Evolutionary conservation across 2,888 invertebrate genomes (phyloP), one percentile per base, ranked within the genome.

Genomic region (Malachius bipustulatus): DNA sequence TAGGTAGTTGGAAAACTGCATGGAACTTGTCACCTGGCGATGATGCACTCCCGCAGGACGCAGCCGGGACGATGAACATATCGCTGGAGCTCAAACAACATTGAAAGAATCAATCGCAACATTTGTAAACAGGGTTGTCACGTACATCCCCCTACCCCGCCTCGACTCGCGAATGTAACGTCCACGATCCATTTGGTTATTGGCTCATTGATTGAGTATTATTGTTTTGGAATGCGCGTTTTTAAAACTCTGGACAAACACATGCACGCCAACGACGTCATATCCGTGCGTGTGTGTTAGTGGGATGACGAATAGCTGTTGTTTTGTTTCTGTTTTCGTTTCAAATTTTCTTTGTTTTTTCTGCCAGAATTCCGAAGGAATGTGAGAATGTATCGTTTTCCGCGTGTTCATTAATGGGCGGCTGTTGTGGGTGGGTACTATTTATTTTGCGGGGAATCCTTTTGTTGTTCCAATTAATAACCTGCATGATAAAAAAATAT

Each of bases 161-260:
- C 50, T 52, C 50, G 47, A 44, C 54, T 51, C 54, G 54, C 51
- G 47, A 50, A 53, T 56, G 59, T 51, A 49, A 51, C 50, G 53
- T 50, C 52, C 57, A 58, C 56, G 60, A 59, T 55, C 60, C 63
- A 62, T 62, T 63, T 63, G 63, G 63, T 63, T 63, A 63, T 63
- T 63, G 63, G 63, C 63, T 62, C 63, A 63, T 62, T 63, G 63
- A 63, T 63, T 63, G 63, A 63, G 62, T 63, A 63, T 63, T 62
- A 63, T 63, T 63, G 61, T 63, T 63, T 63, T 63, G 62, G 60
- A 62, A 61, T 63, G 63, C 63, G 63, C 63, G 62, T 63, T 63
- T 63, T 63, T 60, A 61, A 62, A 62, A 62, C 61, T 60, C 61
- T 59, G 60, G 56, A 61, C 56, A 60, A 59, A 62, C 56, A 60